A percentile compares a stretch with the other conserved stretches of the same genome.
Conservation (phyloP, 2,797 vertebrate species). For the Xenops minutus region DNA sequence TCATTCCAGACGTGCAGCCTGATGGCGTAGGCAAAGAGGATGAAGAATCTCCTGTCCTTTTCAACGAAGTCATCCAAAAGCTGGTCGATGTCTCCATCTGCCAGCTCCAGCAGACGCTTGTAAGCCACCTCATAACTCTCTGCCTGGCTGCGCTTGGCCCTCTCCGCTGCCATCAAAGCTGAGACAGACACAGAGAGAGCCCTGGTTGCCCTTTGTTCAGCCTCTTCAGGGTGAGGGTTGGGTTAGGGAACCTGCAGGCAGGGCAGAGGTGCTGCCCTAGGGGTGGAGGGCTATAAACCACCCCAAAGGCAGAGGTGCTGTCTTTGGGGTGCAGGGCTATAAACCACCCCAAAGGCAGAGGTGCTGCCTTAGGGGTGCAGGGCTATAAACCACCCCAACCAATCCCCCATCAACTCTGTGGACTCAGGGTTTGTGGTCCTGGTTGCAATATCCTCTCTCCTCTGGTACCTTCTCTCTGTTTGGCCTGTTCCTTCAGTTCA, state of each 20-base stretch:
- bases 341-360: not conserved
- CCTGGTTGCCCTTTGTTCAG: not conserved
- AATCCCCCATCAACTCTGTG: fast-evolving
- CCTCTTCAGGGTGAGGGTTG: not conserved
- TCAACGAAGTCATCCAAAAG: slow-evolving; percentile 32
- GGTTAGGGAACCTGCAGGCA: not conserved
- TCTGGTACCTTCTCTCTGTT: slow-evolving; percentile 58
- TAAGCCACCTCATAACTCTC: slow-evolving; percentile 68
- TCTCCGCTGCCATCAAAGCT: slow-evolving; percentile 41
- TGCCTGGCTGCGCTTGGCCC: not conserved
- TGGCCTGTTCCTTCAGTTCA: slow-evolving; percentile 46
- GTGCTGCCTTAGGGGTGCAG: not conserved
- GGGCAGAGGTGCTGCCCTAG: not conserved
- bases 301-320: not conserved
- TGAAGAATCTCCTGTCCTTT: slow-evolving; percentile 71
- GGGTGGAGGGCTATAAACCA: not conserved
- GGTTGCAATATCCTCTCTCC: not conserved
- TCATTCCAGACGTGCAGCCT: slow-evolving; percentile 66
- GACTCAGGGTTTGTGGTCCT: fast-evolving
- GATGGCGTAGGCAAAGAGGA: slow-evolving; percentile 42
- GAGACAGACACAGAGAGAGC: not conserved
- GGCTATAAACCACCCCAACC: not conserved
- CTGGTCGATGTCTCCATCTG: not conserved
- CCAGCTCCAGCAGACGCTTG: slow-evolving; percentile 61
- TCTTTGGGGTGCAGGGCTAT: not conserved